phyloP scores from a whole-genome alignment of 2,888 invertebrate species.

The Oxyteleia sp. region DNA sequence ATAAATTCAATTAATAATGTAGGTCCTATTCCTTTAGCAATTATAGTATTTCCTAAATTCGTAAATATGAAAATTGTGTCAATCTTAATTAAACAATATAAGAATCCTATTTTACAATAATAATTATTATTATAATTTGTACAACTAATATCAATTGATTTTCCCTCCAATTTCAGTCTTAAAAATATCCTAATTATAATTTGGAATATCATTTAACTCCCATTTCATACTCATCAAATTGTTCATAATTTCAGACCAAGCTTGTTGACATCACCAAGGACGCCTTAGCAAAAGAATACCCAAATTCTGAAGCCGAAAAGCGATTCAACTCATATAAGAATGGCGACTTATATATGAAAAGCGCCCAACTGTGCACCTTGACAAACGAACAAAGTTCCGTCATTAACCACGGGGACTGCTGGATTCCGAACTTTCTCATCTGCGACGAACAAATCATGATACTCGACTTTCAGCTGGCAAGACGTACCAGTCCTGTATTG shows the following conservation, averaged over 20 bases:
- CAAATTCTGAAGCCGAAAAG: constrained; percentile 89
- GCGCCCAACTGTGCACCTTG: constrained; percentile 80
- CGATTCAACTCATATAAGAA: constrained; percentile 89
- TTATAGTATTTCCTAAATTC: too few relatives aligned
- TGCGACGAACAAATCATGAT: constrained; percentile 89
- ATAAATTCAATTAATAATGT: too few relatives aligned
- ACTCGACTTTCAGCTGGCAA: constrained; percentile 91
- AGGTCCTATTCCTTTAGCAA: too few relatives aligned
- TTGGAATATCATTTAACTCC: too few relatives aligned
- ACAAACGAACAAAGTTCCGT: constrained; percentile 88
- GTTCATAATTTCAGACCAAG: constrained; percentile 29
- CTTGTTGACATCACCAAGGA: constrained; percentile 88
- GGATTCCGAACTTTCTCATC: constrained; percentile 92
- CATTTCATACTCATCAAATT: too few relatives aligned
- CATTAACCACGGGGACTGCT: constrained; percentile 92
- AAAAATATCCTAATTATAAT: too few relatives aligned
- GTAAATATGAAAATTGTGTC: too few relatives aligned
- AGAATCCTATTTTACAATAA: too few relatives aligned
- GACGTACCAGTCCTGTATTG: constrained; percentile 89
- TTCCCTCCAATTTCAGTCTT: too few relatives aligned
- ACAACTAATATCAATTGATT: too few relatives aligned
- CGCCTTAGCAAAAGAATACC: constrained; percentile 90
- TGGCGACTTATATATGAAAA: constrained; percentile 88
- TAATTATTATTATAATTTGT: too few relatives aligned
- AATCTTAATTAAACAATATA: too few relatives aligned